A percentile compares a stretch with the other conserved stretches of the same genome.
These are phyloP conservation scores for Channa maculata DNA, from an alignment of 2,113 vertebrate species.

Conservation along the genomic window DNA sequence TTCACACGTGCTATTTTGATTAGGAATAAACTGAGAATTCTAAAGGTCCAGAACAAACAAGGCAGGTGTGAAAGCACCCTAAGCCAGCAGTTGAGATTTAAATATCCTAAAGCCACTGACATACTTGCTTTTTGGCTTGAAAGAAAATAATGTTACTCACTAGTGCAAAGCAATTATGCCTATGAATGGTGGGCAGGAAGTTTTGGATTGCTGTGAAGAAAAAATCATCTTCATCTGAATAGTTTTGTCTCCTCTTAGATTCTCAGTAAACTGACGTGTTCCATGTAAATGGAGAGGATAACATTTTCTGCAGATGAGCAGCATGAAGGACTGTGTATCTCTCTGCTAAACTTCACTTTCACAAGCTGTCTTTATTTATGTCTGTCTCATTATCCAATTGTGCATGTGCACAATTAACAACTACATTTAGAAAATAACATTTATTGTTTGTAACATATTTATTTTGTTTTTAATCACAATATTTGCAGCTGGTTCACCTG, in stretches of 20 bases:
- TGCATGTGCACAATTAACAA: neutral
- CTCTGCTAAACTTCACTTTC: conserved; percentile 8
- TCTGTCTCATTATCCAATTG: neutral
- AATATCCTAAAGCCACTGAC: no score
- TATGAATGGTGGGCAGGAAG: no score
- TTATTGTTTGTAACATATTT: neutral
- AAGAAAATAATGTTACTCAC: no score
- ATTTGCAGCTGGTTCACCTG: neutral
- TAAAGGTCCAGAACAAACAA: no score
- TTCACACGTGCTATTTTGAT: no score
- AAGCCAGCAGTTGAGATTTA: no score
- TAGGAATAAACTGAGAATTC: no score
- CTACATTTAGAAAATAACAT: conserved; percentile 1
- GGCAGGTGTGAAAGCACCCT: no score
- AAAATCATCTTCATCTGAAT: neutral
- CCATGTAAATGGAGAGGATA: conserved; percentile 54
- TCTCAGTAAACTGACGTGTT: conserved; percentile 19
- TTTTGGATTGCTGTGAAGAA: no score
- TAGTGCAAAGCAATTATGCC: no score
- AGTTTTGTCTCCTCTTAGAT: conserved; percentile 14
- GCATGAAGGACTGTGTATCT: conserved; percentile 22
- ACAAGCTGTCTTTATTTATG: neutral
- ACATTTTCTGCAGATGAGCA: conserved; percentile 27
- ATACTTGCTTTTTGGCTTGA: no score
- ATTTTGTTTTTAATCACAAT: neutral